Percentiles rank a stretch among this genome's conserved stretches.
These are phyloP conservation scores for Tachina lurida DNA, from an alignment of 2,888 invertebrate genomes.

Conservation along the genomic window DNA sequence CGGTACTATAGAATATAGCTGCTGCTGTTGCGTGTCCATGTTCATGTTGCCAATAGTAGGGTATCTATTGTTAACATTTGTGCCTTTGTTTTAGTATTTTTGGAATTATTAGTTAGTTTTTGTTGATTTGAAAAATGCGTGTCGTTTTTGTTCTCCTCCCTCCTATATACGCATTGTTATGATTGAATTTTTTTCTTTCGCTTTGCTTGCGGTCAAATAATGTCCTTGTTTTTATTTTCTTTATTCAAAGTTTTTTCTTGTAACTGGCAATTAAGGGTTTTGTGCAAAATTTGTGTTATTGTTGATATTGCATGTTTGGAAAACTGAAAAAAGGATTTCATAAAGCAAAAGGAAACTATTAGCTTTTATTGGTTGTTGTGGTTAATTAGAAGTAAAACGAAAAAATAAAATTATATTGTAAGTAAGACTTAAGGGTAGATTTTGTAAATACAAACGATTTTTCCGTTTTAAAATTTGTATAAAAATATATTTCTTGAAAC, in stretches of 20 bases:
- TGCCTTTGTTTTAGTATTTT: constrained; percentile 1
- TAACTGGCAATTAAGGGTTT: constrained; percentile 45
- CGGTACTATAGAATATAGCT: constrained; percentile 59
- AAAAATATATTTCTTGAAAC: too few relatives aligned
- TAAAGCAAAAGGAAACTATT: constrained; percentile 4
- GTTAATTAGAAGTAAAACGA: background rate
- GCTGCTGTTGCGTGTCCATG: constrained; percentile 58
- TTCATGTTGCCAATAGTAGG: constrained; percentile 61
- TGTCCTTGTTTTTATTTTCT: constrained; percentile 6
- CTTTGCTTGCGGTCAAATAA: constrained; percentile 50
- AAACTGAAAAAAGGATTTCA: constrained; percentile 48
- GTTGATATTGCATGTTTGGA: background rate
- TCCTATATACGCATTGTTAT: constrained; percentile 8
- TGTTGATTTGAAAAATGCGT: constrained; percentile 38
- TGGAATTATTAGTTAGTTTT: background rate
- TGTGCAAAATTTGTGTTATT: constrained; percentile 24
- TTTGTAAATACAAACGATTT: background rate
- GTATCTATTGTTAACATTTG: constrained; percentile 62
- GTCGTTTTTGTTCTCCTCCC: constrained; percentile 9
- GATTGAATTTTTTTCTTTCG: constrained; percentile 26
- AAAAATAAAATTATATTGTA: background rate
- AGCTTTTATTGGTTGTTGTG: constrained; percentile 51
- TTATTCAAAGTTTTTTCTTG: background rate
- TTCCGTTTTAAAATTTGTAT: background rate
- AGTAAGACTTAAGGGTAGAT: background rate